A percentile compares a stretch with the other conserved stretches of the same genome.
phyloP scores from a whole-genome alignment of 1,140 invertebrate genomes.

The Drosophila sechellia region DNA sequence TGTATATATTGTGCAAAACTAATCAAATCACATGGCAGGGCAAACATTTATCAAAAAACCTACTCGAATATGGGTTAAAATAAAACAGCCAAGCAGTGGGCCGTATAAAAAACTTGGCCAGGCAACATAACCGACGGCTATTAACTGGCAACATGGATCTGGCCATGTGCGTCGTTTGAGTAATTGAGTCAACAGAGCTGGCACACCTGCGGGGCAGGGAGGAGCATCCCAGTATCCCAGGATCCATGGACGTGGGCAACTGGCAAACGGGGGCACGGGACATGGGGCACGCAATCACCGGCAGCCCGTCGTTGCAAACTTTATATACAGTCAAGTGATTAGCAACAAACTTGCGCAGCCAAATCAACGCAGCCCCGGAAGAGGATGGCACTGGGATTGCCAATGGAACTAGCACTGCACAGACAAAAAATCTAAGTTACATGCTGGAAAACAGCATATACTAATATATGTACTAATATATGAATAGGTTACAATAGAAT shows the following conservation, averaged over 20 bases:
- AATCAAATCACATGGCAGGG: slow-evolving; percentile 74
- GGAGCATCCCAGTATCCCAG: background rate
- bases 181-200: slow-evolving; percentile 74
- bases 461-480: background rate
- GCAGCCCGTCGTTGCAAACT: slow-evolving; percentile 66
- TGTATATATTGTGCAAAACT: slow-evolving; percentile 57
- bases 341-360: slow-evolving; percentile 77
- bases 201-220: slow-evolving; percentile 24
- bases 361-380: slow-evolving; percentile 71
- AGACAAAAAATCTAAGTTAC: background rate
- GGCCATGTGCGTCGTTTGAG: slow-evolving; percentile 64
- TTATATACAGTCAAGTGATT: slow-evolving; percentile 76
- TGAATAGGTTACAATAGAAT: background rate
- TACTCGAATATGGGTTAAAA: slow-evolving; percentile 39
- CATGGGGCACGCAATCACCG: slow-evolving; percentile 63
- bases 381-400: slow-evolving; percentile 29
- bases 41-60: slow-evolving; percentile 73
- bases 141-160: slow-evolving; percentile 62
- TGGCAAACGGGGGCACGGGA: background rate
- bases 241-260: background rate
- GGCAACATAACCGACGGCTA: slow-evolving; percentile 51
- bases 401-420: slow-evolving; percentile 4
- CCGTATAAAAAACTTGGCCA: slow-evolving; percentile 31
- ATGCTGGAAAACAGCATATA: background rate
- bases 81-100: slow-evolving; percentile 15